Evolutionary conservation across 2,888 invertebrate species (phyloP), one percentile per base, ranked within the genome.

Genomic region (Cordilura impudica): DNA sequence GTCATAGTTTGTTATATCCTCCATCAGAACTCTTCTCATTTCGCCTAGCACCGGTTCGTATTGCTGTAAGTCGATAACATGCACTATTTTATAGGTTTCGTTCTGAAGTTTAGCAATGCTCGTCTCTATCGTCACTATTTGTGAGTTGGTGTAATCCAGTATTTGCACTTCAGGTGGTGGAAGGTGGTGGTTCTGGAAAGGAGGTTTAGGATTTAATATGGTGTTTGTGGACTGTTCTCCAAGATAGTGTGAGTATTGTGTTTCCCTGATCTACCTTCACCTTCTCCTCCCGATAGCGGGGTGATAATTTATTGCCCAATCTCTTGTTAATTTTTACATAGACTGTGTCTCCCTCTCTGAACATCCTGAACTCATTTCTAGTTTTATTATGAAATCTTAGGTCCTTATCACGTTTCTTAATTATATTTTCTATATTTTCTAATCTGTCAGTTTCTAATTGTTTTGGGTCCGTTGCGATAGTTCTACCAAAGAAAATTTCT

Each of bases 301-400:
- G n/a, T n/a, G n/a, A n/a, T n/a, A n/a, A n/a, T n/a, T n/a, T n/a
- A n/a, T n/a, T n/a, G n/a, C n/a, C n/a, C n/a, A n/a, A n/a, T n/a
- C n/a, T n/a, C n/a, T n/a, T n/a, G n/a, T n/a, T n/a, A n/a, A n/a
- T 19, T 31, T 14, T 53, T 31, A 18, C 39, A 31, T 66, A 51
- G 7, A 66, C n/a, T 19, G 53, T 51, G 23, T 66, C 31, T 43
- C 39, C 66, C 39, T 21, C 23, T n/a, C 39, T 39, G 39, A 53
- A 66, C 39, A 12, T 51, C 39, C 53, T 53, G n/a, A 51, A 53
- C 29, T 53, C 29, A 10, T 54, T 39, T 39, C 67, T 54, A 0
- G 39, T 67, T 54, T 67, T 21, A 31, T 67, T 67, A 67, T 67
- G 67, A 54, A 54, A 67, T 54, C 56, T 51, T 43, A 67, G 29